These are phyloP conservation scores for Nasua narica DNA, from an alignment of 2,797 vertebrate species.

Conservation along the genomic window DNA sequence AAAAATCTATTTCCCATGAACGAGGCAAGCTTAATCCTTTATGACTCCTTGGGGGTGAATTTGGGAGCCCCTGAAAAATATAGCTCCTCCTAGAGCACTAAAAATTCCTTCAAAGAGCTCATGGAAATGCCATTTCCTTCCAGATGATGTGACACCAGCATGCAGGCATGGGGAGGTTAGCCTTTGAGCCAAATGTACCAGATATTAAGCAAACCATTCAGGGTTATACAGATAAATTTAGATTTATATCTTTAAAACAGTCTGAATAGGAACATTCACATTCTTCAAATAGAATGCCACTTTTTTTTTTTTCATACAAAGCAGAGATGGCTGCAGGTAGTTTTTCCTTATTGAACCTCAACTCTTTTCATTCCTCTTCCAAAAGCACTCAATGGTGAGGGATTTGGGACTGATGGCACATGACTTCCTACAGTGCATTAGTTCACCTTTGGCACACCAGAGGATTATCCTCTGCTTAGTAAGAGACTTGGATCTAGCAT, in stretches of 20 bases:
- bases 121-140: background rate
- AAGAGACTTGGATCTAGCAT: background rate
- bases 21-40: constrained; percentile 37
- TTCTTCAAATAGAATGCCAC: background rate
- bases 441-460: background rate
- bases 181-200: background rate
- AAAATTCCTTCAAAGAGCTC: background rate
- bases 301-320: background rate
- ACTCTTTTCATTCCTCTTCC: background rate
- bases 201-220: background rate
- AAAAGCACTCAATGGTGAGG: background rate
- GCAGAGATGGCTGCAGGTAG: background rate
- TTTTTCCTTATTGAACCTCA: background rate
- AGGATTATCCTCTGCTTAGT: background rate
- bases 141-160: background rate
- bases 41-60: constrained; percentile 24
- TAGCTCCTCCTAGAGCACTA: constrained; percentile 1
- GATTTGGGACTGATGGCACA: background rate
- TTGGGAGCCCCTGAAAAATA: constrained; percentile 42
- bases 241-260: background rate
- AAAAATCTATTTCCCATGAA: constrained; percentile 31
- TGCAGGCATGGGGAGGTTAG: background rate
- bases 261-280: background rate
- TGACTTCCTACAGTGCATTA: background rate
- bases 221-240: background rate